phyloP scores from a whole-genome alignment of 2,113 vertebrate genomes.

The Hydrolagus affinis region DNA sequence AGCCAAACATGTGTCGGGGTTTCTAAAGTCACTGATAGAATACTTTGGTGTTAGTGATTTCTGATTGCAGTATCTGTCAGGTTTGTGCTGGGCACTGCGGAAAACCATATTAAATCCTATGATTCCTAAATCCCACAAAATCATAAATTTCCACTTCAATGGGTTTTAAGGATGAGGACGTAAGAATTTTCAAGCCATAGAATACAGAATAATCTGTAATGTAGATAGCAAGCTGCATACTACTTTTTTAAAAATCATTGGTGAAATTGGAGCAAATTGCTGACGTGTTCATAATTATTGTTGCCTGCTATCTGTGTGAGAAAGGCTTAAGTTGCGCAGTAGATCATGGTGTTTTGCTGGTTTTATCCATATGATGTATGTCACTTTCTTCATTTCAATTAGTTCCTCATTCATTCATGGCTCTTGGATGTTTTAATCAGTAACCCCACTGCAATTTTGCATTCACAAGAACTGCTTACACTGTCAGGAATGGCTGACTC shows the following conservation, averaged over 20 bases:
- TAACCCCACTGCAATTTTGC: neutral
- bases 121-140: too few relatives aligned
- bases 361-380: neutral
- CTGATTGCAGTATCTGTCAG: too few relatives aligned
- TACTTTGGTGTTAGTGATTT: neutral
- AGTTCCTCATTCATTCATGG: neutral
- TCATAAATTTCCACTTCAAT: too few relatives aligned
- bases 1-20: neutral
- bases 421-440: neutral
- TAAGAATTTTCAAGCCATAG: too few relatives aligned
- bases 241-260: too few relatives aligned
- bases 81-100: neutral
- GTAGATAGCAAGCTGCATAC: too few relatives aligned
- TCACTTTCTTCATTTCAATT: neutral
- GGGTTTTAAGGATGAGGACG: too few relatives aligned
- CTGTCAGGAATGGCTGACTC: conserved; percentile 9
- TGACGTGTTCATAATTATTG: neutral
- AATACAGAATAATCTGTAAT: too few relatives aligned
- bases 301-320: neutral
- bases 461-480: neutral
- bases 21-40: neutral
- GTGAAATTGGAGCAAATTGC: neutral
- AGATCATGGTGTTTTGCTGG: neutral
- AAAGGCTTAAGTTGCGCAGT: neutral
- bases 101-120: too few relatives aligned